Evolutionary conservation across 1,140 invertebrate species (phyloP).

Genomic region (Bombus superbus): DNA sequence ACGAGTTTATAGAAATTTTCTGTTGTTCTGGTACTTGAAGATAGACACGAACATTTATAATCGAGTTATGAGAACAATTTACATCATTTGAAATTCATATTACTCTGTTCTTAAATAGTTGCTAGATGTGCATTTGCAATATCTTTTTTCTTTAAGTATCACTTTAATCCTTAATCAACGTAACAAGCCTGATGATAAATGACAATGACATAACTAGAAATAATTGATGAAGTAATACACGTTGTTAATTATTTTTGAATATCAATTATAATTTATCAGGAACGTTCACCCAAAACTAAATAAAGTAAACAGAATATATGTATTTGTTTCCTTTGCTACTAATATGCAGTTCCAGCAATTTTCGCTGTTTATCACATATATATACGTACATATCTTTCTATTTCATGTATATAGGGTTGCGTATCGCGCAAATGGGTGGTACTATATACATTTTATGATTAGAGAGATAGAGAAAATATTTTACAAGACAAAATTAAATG

Average conservation of each 20-base stretch:
- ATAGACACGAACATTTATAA: slow-evolving; percentile 35
- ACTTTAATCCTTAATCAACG: slow-evolving; percentile 8
- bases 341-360: slow-evolving; percentile 15
- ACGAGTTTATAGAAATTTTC: slow-evolving; percentile 13
- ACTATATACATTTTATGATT: not conserved
- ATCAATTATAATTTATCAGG: slow-evolving; percentile 51
- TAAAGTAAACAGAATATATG: slow-evolving; percentile 43
- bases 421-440: not conserved
- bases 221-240: slow-evolving; percentile 41
- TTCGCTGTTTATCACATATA: slow-evolving; percentile 6
- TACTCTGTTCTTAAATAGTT: slow-evolving; percentile 25
- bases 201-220: slow-evolving; percentile 40
- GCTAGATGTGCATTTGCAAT: slow-evolving; percentile 6
- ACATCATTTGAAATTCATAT: slow-evolving; percentile 24
- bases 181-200: slow-evolving; percentile 48
- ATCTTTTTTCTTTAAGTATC: slow-evolving; percentile 21
- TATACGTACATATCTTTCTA: slow-evolving; percentile 5
- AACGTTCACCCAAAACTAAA: slow-evolving; percentile 58
- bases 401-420: not conserved
- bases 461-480: not conserved
- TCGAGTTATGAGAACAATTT: slow-evolving; percentile 45
- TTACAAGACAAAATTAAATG: not conserved
- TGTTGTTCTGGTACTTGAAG: slow-evolving; percentile 33
- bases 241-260: slow-evolving; percentile 25
- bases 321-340: slow-evolving; percentile 15